phyloP scores from a whole-genome alignment of 53 echinoderm and acorn worm species.

The Holothuria scabra region DNA sequence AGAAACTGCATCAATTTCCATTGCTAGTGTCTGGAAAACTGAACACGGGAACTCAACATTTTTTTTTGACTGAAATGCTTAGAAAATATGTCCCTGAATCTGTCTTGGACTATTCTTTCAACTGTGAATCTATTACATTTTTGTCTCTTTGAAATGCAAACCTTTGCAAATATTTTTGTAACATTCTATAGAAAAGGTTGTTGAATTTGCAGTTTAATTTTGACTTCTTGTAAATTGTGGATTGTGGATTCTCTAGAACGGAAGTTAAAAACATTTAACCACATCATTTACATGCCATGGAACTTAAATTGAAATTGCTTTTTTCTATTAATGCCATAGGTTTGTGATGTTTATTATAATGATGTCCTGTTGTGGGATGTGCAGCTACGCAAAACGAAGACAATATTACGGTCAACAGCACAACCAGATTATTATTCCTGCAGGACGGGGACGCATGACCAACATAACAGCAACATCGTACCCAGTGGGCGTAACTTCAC shows the following conservation, averaged over 20 bases:
- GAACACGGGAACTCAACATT: no score
- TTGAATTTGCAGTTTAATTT: no score
- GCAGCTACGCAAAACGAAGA: slow-evolving; percentile 82
- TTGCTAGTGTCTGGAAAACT: no score
- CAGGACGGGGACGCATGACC: slow-evolving; percentile 1
- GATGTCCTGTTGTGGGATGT: slow-evolving; percentile 95
- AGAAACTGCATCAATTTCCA: no score
- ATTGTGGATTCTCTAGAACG: background rate
- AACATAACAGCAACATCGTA: slow-evolving; percentile 25
- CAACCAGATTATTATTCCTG: slow-evolving; percentile 17
- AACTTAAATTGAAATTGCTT: no score
- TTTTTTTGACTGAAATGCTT: no score
- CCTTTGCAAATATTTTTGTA: no score
- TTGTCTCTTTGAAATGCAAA: no score
- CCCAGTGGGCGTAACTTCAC: slow-evolving; percentile 18
- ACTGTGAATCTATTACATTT: no score
- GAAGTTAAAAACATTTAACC: background rate
- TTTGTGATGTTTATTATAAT: slow-evolving; percentile 89
- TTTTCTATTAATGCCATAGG: slow-evolving; percentile 46
- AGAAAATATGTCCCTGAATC: no score
- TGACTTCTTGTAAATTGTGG: background rate
- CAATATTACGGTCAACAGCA: slow-evolving; percentile 75
- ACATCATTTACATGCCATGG: background rate
- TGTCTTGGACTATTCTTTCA: no score
- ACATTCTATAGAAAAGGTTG: no score